phyloP scores from a whole-genome alignment of 2,888 invertebrate species.

The Hydropsyche betteni region DNA sequence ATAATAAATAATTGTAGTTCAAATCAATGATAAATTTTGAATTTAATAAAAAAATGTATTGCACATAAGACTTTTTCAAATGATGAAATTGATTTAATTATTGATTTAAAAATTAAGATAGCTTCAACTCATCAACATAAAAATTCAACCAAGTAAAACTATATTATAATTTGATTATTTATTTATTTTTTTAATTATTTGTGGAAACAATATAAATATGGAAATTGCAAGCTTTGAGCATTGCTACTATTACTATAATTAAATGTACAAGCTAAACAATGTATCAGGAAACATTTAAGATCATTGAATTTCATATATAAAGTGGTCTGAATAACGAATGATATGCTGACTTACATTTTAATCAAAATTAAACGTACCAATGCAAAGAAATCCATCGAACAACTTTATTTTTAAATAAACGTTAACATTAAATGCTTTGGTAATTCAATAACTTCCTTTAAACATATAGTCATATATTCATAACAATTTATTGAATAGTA shows the following conservation, averaged over 20 bases:
- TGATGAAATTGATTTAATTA: no score
- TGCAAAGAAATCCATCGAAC: neutral
- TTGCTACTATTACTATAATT: constrained; percentile 15
- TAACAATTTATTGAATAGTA: constrained; percentile 16
- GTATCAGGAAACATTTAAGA: neutral
- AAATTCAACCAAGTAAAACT: neutral
- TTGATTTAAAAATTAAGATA: no score
- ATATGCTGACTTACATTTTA: neutral
- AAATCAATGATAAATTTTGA: no score
- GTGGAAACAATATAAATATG: constrained; percentile 24
- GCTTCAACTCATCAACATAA: neutral
- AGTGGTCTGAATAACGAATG: neutral
- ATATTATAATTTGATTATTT: neutral
- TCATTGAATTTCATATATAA: neutral
- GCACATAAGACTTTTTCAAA: no score
- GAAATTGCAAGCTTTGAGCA: constrained; percentile 28
- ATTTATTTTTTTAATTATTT: constrained; percentile 6
- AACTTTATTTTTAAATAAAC: constrained; percentile 1
- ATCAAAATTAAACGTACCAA: neutral
- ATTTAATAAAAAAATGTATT: no score
- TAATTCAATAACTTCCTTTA: constrained; percentile 21
- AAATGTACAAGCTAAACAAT: constrained; percentile 11
- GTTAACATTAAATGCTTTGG: constrained; percentile 13
- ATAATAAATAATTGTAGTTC: no score
- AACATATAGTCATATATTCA: neutral